A percentile compares a stretch with the other conserved stretches of the same genome.
phyloP scores from a whole-genome alignment of 2,113 vertebrate genomes.

The Myanophis thanlyinensis region DNA sequence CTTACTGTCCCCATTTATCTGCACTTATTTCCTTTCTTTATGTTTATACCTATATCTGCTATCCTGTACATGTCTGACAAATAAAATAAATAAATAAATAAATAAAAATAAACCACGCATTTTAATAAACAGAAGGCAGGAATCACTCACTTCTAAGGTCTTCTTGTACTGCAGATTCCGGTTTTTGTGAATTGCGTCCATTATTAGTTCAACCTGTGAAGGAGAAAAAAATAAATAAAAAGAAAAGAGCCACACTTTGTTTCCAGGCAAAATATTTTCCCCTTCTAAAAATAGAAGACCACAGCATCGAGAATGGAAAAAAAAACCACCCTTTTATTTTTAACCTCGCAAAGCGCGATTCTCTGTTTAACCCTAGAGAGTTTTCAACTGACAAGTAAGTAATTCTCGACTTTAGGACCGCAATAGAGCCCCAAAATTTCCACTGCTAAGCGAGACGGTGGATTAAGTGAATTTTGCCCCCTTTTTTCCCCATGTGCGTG shows the following conservation, averaged over 20 bases:
- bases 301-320: background rate
- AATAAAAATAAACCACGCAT: too few relatives aligned
- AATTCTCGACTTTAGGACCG: background rate
- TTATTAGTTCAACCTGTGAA: slow-evolving; percentile 85
- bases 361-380: background rate
- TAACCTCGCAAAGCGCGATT: background rate
- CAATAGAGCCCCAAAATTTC: background rate
- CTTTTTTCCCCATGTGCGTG: too few relatives aligned
- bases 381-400: background rate
- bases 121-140: background rate
- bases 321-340: background rate
- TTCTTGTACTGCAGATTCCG: slow-evolving; percentile 87
- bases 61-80: too few relatives aligned
- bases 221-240: background rate
- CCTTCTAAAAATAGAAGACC: background rate
- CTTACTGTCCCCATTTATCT: too few relatives aligned
- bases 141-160: slow-evolving; percentile 83
- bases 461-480: background rate
- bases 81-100: too few relatives aligned
- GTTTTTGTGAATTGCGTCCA: slow-evolving; percentile 90
- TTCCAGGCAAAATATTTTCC: background rate
- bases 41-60: too few relatives aligned
- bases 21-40: too few relatives aligned
- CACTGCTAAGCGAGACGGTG: background rate
- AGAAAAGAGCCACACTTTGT: background rate